Evolutionary conservation across 1,140 invertebrate species (phyloP).

Genomic region (Zelostemma sp.): DNA sequence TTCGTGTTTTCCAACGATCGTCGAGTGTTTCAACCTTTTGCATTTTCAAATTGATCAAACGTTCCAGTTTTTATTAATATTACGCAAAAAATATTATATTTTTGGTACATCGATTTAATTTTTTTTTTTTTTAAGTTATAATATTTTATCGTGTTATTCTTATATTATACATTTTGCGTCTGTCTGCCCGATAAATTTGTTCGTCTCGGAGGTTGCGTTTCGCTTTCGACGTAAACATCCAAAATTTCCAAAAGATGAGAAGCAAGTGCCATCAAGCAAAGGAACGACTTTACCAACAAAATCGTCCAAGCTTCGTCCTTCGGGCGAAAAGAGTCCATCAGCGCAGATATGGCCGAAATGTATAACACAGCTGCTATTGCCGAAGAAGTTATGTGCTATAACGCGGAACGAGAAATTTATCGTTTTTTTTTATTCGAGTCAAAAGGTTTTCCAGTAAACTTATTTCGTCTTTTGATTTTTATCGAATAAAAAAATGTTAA

Average conservation of each 20-base stretch:
- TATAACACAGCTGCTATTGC: constrained; percentile 15
- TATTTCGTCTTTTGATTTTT: no score
- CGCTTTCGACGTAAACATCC: constrained; percentile 20
- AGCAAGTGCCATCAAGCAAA: constrained; percentile 26
- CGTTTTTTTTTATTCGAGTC: no score
- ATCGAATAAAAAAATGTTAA: constrained; percentile 1
- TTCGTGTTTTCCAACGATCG: no score
- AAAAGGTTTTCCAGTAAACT: no score
- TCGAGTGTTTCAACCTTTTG: no score
- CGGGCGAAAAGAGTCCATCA: constrained; percentile 31
- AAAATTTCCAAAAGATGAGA: constrained; percentile 34
- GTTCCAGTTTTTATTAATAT: background rate
- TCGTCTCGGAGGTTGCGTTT: constrained; percentile 15
- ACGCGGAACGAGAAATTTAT: no score
- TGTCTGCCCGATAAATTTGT: constrained; percentile 1
- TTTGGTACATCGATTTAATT: background rate
- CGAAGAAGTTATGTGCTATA: constrained; percentile 31
- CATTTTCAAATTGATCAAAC: background rate
- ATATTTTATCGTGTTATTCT: background rate
- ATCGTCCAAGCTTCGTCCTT: constrained; percentile 10
- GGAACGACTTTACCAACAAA: constrained; percentile 25
- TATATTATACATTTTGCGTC: background rate
- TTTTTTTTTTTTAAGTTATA: background rate
- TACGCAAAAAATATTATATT: background rate
- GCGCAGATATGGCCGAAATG: constrained; percentile 26